phyloP scores from a whole-genome alignment of 1,140 invertebrate species.

The Prorops nasuta region DNA sequence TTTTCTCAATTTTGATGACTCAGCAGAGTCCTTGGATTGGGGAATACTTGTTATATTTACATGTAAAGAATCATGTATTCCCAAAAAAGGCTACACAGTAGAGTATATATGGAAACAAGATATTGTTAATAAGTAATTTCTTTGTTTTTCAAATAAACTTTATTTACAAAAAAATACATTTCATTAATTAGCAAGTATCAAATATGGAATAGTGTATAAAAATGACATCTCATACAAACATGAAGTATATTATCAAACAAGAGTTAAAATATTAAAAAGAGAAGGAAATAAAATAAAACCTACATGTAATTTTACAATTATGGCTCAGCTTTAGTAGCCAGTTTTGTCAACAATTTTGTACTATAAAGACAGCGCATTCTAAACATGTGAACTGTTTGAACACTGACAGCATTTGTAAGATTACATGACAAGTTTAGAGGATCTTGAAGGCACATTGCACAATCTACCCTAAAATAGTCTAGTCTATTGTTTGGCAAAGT shows the following conservation, averaged over 20 bases:
- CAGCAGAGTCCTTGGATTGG: constrained; percentile 82
- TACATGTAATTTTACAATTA: not conserved
- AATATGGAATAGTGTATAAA: not conserved
- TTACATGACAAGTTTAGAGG: constrained; percentile 57
- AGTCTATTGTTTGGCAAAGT: no score
- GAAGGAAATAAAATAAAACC: not conserved
- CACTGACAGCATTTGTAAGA: constrained; percentile 39
- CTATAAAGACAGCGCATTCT: no score
- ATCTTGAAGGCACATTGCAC: constrained; percentile 55
- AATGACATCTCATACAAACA: no score
- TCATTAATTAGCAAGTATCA: not conserved
- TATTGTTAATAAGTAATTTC: constrained; percentile 42
- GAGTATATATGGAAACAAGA: constrained; percentile 92
- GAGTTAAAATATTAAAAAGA: not conserved
- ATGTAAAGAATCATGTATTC: constrained; percentile 74
- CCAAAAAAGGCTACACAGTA: constrained; percentile 63
- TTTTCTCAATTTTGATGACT: constrained; percentile 67
- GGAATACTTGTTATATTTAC: constrained; percentile 85
- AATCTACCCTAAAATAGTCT: constrained; percentile 37
- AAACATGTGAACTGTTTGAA: no score
- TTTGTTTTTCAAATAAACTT: not conserved
- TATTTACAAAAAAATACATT: not conserved
- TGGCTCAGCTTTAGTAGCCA: constrained; percentile 18
- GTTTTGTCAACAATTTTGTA: constrained; percentile 20
- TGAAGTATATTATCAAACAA: not conserved